A percentile compares a stretch with the other conserved stretches of the same genome.
phyloP scores from a whole-genome alignment of 2,888 invertebrate species.

The Pantelozetes paolii region DNA sequence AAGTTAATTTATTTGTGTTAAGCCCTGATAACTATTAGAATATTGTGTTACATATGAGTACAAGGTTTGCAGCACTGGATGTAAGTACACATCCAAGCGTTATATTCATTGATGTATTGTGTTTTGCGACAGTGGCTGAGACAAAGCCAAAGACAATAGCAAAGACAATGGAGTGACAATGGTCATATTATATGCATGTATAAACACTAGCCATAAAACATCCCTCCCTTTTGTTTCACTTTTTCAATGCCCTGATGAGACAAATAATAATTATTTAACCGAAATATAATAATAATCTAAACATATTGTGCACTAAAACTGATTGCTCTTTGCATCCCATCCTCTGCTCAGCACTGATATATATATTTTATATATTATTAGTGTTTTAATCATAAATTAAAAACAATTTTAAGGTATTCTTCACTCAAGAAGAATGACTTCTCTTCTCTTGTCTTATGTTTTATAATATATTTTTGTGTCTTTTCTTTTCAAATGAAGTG shows the following conservation, averaged over 20 bases:
- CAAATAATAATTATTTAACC: conserved; percentile 31
- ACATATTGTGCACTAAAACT: not conserved
- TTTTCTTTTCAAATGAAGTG: not conserved
- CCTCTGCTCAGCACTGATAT: conserved; percentile 6
- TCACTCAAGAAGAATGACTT: not conserved
- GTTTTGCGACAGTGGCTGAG: not conserved
- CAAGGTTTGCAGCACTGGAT: not conserved
- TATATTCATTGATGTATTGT: conserved; percentile 3
- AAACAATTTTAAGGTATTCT: conserved; percentile 24
- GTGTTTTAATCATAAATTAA: conserved; percentile 16
- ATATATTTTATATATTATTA: conserved; percentile 3
- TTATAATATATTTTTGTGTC: not conserved
- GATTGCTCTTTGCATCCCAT: not conserved
- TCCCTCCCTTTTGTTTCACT: not conserved
- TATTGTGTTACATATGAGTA: not conserved
- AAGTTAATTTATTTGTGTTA: conserved; percentile 36
- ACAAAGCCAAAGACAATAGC: not conserved
- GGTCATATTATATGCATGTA: conserved; percentile 34
- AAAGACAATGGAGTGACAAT: conserved; percentile 16
- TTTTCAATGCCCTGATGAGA: conserved; percentile 22
- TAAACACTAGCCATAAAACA: conserved; percentile 33
- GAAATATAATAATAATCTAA: conserved; percentile 28
- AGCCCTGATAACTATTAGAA: conserved; percentile 29
- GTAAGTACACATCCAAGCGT: not conserved
- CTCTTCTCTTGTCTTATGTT: conserved; percentile 8